Percentiles rank a stretch among this genome's conserved stretches.
Evolutionary conservation across 2,797 vertebrate species (phyloP).

Genomic region (Streptopelia turtur): DNA sequence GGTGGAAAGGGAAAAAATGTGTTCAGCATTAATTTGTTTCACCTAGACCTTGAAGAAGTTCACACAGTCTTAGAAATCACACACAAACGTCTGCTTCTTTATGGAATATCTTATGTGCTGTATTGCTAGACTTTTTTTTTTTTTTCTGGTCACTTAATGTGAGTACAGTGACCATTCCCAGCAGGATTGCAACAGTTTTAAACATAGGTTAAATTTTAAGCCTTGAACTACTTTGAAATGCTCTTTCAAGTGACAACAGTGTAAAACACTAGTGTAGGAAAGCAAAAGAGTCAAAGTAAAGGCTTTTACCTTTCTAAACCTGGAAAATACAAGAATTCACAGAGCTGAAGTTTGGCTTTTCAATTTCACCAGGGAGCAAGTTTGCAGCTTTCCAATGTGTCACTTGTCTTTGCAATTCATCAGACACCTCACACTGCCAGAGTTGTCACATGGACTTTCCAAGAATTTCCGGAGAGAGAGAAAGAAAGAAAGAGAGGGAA

Average conservation of each 20-base stretch:
- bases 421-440: background rate
- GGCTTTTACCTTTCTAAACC: background rate
- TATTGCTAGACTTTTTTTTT: background rate
- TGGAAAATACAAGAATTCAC: slow-evolving; percentile 3
- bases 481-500: background rate
- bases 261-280: background rate
- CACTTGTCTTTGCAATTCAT: background rate
- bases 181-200: background rate
- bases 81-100: background rate
- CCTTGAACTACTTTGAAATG: background rate
- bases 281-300: background rate
- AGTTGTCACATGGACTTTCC: background rate
- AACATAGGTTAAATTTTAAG: background rate
- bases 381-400: slow-evolving; percentile 17
- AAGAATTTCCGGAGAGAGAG: background rate
- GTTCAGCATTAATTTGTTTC: background rate
- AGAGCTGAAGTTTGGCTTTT: slow-evolving; percentile 13
- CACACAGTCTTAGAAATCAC: background rate
- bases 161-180: background rate
- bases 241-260: background rate
- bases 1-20: background rate
- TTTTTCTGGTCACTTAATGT: background rate
- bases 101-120: background rate
- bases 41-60: background rate
- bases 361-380: slow-evolving; percentile 43